Evolutionary conservation across 2,113 vertebrate genomes (phyloP), one percentile per base, ranked within the genome.

Genomic region (Chaetodon auriga): DNA sequence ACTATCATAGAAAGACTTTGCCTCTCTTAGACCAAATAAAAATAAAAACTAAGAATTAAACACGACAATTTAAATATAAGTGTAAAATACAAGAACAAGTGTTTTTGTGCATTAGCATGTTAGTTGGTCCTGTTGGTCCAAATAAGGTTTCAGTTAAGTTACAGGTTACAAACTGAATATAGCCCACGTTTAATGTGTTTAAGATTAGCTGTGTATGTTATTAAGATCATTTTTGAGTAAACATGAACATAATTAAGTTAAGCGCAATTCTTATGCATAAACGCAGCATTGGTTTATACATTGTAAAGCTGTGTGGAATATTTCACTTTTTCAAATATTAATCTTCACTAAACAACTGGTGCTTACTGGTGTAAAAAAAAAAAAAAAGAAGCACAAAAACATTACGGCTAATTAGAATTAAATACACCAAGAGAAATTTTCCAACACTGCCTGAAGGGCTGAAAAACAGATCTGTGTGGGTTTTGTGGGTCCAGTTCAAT

Each of bases 401-500:
- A n/a, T 13, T 45, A 15, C 9, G 36, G 18, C 57, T 12, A 65
- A 38, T 65, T 11, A 30, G 3, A 72, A 71, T 55, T 14, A 7
- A 48, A 64, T 18, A 54, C 18, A 21, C 36, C 35, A 25, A 21
- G 10, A 65, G n/a, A 65, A 2, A 16, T 35, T 8, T 45, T 5
- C 48, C 30, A 30, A 30, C 30, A 30, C 30, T 64, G 18, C 15
- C 23, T 35, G 23, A 18, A 46, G 30, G 13, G 18, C 23, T 62
- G 21, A 51, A 35, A 53, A 68, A 36, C n/a, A 68, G 15, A 54
- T 53, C 2, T 23, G 0, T 25, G 16, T 76, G 19, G n/a, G 1
- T 49, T 19, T 49, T 61, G 11, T 30, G 23, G 14, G 8, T 71
- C 41, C 18, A 45, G 35, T 45, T 35, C 77, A 87, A 68, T 78